Evolutionary conservation across 2,888 invertebrate species (phyloP).

Genomic region (Holacanthella duospinosa): DNA sequence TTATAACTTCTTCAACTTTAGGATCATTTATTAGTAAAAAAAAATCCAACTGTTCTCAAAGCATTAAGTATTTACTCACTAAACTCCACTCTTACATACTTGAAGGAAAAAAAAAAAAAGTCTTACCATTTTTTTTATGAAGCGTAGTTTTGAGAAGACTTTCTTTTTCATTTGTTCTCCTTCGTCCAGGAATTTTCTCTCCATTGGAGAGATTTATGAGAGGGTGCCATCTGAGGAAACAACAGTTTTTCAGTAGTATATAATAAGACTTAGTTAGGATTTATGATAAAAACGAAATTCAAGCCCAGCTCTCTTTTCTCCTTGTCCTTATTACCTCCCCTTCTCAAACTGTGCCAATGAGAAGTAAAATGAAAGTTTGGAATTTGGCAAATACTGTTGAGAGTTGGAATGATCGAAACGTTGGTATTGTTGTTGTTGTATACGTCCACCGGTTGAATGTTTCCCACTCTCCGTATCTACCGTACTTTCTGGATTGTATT

Average conservation of each 20-base stretch:
- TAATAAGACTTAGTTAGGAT: background rate
- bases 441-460: background rate
- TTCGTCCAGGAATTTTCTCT: slow-evolving; percentile 10
- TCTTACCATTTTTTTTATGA: slow-evolving; percentile 2
- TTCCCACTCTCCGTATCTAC: background rate
- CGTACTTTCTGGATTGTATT: background rate
- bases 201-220: slow-evolving; percentile 30
- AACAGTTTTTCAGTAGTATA: background rate
- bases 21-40: too few relatives aligned
- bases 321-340: slow-evolving; percentile 34
- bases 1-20: too few relatives aligned
- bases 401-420: background rate
- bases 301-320: too few relatives aligned
- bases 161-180: slow-evolving; percentile 1
- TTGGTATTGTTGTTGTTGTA: too few relatives aligned
- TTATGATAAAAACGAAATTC: background rate
- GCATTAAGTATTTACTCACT: too few relatives aligned
- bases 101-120: background rate
- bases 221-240: slow-evolving; percentile 32
- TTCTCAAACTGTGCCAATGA: slow-evolving; percentile 33
- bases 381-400: slow-evolving; percentile 6
- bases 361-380: slow-evolving; percentile 22
- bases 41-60: too few relatives aligned
- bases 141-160: background rate
- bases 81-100: background rate